Conservation (phyloP, 2,797 vertebrate genomes). For the Intellagama lesueurii region DNA sequence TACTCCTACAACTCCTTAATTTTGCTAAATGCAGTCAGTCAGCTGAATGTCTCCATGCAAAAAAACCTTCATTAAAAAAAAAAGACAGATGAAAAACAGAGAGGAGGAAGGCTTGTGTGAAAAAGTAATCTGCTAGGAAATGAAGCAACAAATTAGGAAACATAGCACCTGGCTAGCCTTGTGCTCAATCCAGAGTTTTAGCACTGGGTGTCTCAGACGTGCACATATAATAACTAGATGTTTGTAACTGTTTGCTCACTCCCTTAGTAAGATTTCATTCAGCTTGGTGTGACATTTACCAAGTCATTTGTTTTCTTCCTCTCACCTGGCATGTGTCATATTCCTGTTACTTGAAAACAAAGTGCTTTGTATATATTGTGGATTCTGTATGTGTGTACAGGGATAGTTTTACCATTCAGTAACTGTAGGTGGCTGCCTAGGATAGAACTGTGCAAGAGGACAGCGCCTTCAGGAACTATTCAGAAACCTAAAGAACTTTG, state of each 20-base stretch:
- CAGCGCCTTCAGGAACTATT: neutral
- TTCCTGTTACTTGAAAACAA: constrained; percentile 50
- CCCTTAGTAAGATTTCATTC: constrained; percentile 62
- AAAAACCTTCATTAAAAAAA: constrained; percentile 50
- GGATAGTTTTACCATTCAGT: constrained; percentile 5
- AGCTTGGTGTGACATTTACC: constrained; percentile 58
- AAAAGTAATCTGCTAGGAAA: constrained; percentile 67
- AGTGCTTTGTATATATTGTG: neutral
- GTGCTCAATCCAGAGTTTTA: constrained; percentile 29
- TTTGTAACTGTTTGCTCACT: constrained; percentile 69
- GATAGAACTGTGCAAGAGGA: neutral
- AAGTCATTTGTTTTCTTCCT: constrained; percentile 61
- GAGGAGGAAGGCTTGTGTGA: constrained; percentile 62
- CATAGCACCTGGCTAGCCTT: constrained; percentile 50
- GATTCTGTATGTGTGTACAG: neutral
- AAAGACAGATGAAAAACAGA: constrained; percentile 58
- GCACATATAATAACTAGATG: constrained; percentile 52
- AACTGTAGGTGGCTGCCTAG: constrained; percentile 6
- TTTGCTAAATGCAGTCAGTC: constrained; percentile 51
- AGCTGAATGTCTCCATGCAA: constrained; percentile 52
- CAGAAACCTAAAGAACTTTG: neutral
- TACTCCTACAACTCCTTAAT: constrained; percentile 50
- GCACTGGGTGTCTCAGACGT: constrained; percentile 38
- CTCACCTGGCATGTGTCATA: constrained; percentile 62
- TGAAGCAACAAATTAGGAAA: constrained; percentile 61